Evolutionary conservation across 2,113 vertebrate genomes (phyloP).

Genomic region (Rhodinocichla rosea): DNA sequence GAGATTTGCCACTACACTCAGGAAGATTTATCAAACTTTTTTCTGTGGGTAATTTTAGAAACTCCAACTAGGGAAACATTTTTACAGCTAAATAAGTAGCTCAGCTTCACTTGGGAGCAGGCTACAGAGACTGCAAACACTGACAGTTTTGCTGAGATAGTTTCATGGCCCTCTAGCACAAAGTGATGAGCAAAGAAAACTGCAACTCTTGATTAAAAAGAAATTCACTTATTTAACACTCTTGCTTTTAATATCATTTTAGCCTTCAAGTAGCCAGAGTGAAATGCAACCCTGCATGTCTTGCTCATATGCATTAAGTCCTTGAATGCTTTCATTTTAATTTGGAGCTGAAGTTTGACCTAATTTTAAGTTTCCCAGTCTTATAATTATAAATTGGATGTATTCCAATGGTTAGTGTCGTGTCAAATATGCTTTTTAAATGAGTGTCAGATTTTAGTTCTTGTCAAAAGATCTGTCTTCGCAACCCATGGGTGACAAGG

Average conservation of each 20-base stretch:
- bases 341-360: conserved; percentile 22
- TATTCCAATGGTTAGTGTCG: conserved; percentile 33
- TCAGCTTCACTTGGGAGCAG: not conserved
- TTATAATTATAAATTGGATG: conserved; percentile 30
- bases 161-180: conserved; percentile 29
- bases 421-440: conserved; percentile 51
- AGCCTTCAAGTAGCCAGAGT: not conserved
- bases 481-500: conserved; percentile 12
- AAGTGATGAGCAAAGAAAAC: conserved; percentile 40
- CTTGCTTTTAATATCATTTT: conserved; percentile 17
- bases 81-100: conserved; percentile 41
- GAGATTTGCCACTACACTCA: conserved; percentile 23
- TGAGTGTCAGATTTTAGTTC: conserved; percentile 30
- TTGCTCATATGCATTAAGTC: not conserved
- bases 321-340: conserved; percentile 35
- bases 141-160: conserved; percentile 46
- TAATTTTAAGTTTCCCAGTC: conserved; percentile 35
- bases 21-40: conserved; percentile 18
- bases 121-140: conserved; percentile 3
- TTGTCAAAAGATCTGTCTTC: conserved; percentile 41
- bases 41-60: conserved; percentile 57
- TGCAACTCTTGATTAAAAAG: conserved; percentile 29
- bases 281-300: not conserved
- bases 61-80: conserved; percentile 34
- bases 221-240: conserved; percentile 44